Percentiles rank a stretch among this genome's conserved stretches.
Evolutionary conservation across 37 sponge, comb jelly and placozoan species (phyloP).

Genomic region (Halichondria panicea): DNA sequence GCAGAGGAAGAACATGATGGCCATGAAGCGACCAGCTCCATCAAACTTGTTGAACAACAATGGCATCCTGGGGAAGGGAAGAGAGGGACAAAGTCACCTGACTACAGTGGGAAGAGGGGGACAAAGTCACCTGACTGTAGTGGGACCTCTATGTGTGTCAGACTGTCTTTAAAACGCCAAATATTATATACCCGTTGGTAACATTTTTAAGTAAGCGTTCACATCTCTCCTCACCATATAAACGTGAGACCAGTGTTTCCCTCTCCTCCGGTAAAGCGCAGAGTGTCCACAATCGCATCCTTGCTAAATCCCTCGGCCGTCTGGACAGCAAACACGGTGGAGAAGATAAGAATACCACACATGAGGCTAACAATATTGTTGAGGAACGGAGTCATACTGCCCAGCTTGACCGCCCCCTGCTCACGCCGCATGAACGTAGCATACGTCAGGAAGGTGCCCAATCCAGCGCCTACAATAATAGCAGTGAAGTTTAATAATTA

Average conservation of each 20-base stretch:
- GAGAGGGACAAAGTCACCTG: background rate
- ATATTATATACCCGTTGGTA: background rate
- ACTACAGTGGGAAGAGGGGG: background rate
- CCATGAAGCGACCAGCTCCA: constrained; percentile 61
- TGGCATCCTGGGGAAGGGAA: constrained; percentile 68
- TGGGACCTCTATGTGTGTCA: no score
- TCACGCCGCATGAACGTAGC: constrained; percentile 78
- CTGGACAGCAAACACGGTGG: constrained; percentile 68
- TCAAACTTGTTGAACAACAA: constrained; percentile 56
- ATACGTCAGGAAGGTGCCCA: constrained; percentile 73
- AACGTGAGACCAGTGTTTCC: constrained; percentile 89
- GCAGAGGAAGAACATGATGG: constrained; percentile 74
- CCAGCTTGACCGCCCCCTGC: constrained; percentile 79
- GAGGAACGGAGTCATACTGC: constrained; percentile 59
- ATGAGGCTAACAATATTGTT: constrained; percentile 83
- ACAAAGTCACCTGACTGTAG: background rate
- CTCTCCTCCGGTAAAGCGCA: constrained; percentile 74
- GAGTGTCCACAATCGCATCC: constrained; percentile 31
- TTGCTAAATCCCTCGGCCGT: constrained; percentile 3
- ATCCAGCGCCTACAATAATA: constrained; percentile 62
- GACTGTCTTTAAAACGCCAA: background rate
- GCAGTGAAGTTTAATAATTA: background rate
- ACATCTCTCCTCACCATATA: constrained; percentile 59
- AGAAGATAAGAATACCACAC: constrained; percentile 78
- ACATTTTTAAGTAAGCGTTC: constrained; percentile 1